These are phyloP conservation scores for Nycticebus coucang DNA, from an alignment of 2,113 vertebrate species.

Conservation along the genomic window DNA sequence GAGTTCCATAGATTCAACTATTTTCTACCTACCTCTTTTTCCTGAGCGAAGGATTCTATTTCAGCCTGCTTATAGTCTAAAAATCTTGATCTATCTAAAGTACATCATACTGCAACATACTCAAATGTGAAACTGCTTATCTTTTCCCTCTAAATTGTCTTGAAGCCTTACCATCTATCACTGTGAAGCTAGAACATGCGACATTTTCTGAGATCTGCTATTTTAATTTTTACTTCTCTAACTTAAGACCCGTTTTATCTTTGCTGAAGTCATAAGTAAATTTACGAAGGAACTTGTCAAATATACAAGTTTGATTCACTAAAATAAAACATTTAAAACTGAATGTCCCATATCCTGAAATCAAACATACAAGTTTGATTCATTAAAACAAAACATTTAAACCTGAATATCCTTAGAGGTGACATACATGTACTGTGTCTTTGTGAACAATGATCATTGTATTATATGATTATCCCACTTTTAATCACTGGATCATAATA, in stretches of 20 bases:
- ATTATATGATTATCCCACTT: neutral
- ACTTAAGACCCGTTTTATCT: constrained; percentile 21
- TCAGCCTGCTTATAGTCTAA: neutral
- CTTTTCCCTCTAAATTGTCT: neutral
- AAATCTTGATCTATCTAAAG: neutral
- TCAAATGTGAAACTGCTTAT: neutral
- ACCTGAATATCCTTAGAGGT: neutral
- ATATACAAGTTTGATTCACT: neutral
- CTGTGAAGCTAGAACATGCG: neutral
- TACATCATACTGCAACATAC: neutral
- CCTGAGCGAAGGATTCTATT: neutral
- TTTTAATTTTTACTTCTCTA: neutral
- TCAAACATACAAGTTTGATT: neutral
- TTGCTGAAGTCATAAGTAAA: neutral
- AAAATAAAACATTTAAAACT: neutral
- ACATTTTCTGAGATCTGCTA: neutral
- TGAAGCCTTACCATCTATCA: neutral
- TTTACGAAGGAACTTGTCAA: neutral
- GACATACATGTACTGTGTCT: neutral
- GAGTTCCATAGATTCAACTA: neutral
- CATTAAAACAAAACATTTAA: neutral
- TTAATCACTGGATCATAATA: neutral
- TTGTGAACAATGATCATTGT: neutral
- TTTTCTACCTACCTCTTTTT: neutral
- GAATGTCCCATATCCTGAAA: neutral